Evolutionary conservation across 2,888 invertebrate species (phyloP).

Genomic region (Agriotes lineatus): DNA sequence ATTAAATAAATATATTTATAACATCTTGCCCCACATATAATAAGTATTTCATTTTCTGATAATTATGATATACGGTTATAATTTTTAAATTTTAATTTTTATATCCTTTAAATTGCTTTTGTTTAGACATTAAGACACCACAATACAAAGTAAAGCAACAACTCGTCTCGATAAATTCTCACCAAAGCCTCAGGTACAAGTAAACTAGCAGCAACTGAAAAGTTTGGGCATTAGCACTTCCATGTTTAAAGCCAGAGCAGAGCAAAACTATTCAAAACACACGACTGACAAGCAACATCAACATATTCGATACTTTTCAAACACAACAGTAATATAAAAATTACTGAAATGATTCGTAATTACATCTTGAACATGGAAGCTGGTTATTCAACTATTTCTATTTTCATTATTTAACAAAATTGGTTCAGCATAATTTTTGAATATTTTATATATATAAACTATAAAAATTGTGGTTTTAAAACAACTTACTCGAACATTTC

Average conservation of each 20-base stretch:
- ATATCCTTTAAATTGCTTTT: slow-evolving; percentile 14
- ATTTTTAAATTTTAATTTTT: neutral
- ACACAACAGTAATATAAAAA: slow-evolving; percentile 1
- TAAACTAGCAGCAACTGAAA: neutral
- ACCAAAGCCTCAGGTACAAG: neutral
- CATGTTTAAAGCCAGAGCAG: neutral
- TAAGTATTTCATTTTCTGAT: slow-evolving; percentile 34
- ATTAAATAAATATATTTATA: slow-evolving; percentile 42
- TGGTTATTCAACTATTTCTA: neutral
- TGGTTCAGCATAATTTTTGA: no score
- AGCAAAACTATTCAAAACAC: neutral
- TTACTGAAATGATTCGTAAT: neutral
- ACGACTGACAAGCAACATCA: neutral
- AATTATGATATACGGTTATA: slow-evolving; percentile 14
- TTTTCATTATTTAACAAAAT: no score
- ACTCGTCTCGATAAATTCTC: neutral
- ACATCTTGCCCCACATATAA: slow-evolving; percentile 38
- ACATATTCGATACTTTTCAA: neutral
- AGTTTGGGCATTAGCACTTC: neutral
- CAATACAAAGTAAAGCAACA: slow-evolving; percentile 7
- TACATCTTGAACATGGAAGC: neutral
- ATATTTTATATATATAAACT: no score
- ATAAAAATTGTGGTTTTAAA: no score
- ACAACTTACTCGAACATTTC: no score
- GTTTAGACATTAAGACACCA: slow-evolving; percentile 16